Evolutionary conservation across 2,888 invertebrate species (phyloP).

Genomic region (Machimus rusticus): DNA sequence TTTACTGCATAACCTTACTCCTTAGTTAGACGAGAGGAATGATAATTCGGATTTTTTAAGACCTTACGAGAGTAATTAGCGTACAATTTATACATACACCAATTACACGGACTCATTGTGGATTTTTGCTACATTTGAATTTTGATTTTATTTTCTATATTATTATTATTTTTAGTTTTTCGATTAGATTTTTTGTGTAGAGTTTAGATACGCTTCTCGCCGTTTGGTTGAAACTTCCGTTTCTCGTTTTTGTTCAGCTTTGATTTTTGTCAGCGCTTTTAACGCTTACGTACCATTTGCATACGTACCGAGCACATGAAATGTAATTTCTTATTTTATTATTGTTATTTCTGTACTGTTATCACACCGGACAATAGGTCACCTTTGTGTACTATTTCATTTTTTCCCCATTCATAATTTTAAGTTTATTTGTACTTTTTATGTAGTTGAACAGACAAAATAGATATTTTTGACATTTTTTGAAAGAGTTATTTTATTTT

Average conservation of each 20-base stretch:
- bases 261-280: conserved; percentile 9
- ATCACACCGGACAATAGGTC: not conserved
- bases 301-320: conserved; percentile 22
- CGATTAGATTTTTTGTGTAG: conserved; percentile 12
- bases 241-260: conserved; percentile 7
- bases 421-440: not conserved
- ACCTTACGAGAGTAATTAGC: conserved; percentile 7
- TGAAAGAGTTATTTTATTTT: not conserved
- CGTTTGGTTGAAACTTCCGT: not conserved
- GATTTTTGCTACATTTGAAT: conserved; percentile 9
- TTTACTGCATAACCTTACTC: conserved; percentile 33
- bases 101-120: conserved; percentile 9
- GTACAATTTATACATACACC: conserved; percentile 9
- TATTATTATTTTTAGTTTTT: not conserved
- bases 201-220: not conserved
- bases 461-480: conserved; percentile 16
- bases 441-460: not conserved
- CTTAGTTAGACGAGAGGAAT: not conserved
- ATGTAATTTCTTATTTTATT: not conserved
- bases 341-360: conserved; percentile 9
- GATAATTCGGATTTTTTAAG: not conserved
- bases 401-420: not conserved
- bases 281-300: conserved; percentile 10
- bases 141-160: not conserved
- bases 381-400: conserved; percentile 5